Evolutionary conservation across 2,888 invertebrate species (phyloP), one percentile per base, ranked within the genome.

Genomic region (Eristalis tenax): DNA sequence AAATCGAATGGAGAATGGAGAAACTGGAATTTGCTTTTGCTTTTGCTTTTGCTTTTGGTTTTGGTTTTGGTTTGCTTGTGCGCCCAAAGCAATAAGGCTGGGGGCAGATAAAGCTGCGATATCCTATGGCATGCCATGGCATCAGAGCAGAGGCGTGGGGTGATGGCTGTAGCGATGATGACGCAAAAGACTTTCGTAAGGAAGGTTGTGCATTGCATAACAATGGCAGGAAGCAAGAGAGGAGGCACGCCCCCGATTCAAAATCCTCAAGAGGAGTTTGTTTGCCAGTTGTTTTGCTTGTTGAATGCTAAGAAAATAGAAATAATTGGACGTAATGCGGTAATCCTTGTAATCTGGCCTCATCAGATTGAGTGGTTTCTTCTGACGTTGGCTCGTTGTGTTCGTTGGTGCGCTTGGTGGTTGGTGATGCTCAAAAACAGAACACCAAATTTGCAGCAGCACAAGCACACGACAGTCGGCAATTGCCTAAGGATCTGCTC

Each of bases 251-350:
- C 28, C 50, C 56, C 64, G 68, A 78, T 59, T 71, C 82, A 66
- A 85, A 82, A 81, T 69, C 71, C 74, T 80, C 80, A 68, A 79
- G 75, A 85, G 73, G 74, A 78, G 74, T 86, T 89, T 89, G 84
- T 85, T 87, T 88, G 84, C 79, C 82, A 76, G 88, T 88, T 84
- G 82, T 84, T 86, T 78, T 83, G 88, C 88, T 89, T 88, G 89
- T 89, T 89, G 88, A 89, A 88, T 88, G 89, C 86, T 89, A 84
- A 86, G 80, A 88, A 86, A 88, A 88, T 86, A 89, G 83, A 89
- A 89, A 89, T 89, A 89, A 89, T 89, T 89, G 89, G 88, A 89
- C 89, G 88, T 89, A 89, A 89, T 89, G 89, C 89, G 89, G 89
- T 89, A 89, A 89, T 89, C 89, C 89, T 88, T 87, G 88, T 89